Evolutionary conservation across 1,140 invertebrate species (phyloP).

Genomic region (Lepidurus couesii): DNA sequence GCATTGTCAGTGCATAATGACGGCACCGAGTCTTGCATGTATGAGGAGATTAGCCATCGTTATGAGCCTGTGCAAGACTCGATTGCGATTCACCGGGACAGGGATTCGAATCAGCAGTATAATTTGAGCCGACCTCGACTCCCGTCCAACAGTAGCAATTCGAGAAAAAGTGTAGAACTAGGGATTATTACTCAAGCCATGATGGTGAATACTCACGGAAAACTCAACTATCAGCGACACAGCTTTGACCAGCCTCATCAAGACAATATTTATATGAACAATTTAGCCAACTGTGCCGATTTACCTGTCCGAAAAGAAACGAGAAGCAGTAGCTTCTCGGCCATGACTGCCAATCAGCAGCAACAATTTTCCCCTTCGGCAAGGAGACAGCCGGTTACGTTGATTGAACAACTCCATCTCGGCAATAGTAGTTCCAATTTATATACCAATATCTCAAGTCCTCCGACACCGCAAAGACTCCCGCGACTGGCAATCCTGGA

Average conservation of each 20-base stretch:
- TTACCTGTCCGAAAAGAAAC: background rate
- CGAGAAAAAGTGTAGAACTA: conserved; percentile 8
- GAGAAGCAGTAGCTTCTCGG: background rate
- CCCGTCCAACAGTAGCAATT: conserved; percentile 10
- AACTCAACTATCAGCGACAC: conserved; percentile 6
- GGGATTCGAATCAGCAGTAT: background rate
- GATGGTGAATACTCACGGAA: background rate
- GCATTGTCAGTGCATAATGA: conserved; percentile 63
- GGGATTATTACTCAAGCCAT: conserved; percentile 24
- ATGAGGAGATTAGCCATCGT: conserved; percentile 35
- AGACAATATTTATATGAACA: conserved; percentile 12
- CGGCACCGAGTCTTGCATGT: conserved; percentile 35
- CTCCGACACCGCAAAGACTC: background rate
- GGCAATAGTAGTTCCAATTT: background rate
- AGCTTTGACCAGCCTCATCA: background rate
- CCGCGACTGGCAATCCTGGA: background rate
- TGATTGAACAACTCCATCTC: conserved; percentile 19
- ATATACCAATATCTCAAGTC: background rate
- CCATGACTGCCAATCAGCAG: background rate
- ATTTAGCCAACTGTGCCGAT: background rate
- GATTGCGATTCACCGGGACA: conserved; percentile 23
- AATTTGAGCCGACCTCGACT: conserved; percentile 24
- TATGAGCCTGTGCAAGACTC: conserved; percentile 24
- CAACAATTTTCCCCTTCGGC: background rate
- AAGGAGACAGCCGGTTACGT: conserved; percentile 2